phyloP scores from a whole-genome alignment of 1,140 invertebrate species.

The Reticulitermes speratus region DNA sequence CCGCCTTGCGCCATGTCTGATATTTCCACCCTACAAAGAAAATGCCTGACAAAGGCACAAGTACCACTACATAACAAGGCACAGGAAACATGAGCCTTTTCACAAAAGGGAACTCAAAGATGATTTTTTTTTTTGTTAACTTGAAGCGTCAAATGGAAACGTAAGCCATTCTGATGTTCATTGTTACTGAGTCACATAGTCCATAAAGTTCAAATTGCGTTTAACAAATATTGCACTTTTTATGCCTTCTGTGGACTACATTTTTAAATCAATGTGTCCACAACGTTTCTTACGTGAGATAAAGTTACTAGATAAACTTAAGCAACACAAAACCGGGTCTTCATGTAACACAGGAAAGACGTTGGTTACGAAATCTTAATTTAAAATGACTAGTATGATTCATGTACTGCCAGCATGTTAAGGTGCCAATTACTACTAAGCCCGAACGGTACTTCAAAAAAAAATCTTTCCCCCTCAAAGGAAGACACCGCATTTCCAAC shows the following conservation, averaged over 20 bases:
- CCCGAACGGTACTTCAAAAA: no score
- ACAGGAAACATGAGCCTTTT: background rate
- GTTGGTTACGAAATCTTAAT: no score
- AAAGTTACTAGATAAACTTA: no score
- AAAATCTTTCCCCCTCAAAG: no score
- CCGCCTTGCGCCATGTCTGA: background rate
- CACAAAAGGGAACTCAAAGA: background rate
- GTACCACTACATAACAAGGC: background rate
- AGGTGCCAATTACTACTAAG: no score
- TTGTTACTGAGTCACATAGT: background rate
- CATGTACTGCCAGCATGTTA: no score
- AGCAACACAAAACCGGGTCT: no score
- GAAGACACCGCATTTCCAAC: no score
- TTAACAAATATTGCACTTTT: background rate
- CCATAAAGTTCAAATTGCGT: background rate
- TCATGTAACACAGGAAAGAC: no score
- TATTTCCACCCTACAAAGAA: conserved; percentile 5
- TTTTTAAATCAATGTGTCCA: background rate
- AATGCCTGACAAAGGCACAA: background rate
- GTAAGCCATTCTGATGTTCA: background rate
- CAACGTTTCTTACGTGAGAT: background rate
- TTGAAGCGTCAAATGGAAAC: background rate
- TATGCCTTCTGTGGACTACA: background rate
- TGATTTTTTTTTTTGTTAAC: background rate
- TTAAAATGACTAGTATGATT: no score